Evolutionary conservation across 2,797 vertebrate genomes (phyloP).

Genomic region (Menidia menidia): DNA sequence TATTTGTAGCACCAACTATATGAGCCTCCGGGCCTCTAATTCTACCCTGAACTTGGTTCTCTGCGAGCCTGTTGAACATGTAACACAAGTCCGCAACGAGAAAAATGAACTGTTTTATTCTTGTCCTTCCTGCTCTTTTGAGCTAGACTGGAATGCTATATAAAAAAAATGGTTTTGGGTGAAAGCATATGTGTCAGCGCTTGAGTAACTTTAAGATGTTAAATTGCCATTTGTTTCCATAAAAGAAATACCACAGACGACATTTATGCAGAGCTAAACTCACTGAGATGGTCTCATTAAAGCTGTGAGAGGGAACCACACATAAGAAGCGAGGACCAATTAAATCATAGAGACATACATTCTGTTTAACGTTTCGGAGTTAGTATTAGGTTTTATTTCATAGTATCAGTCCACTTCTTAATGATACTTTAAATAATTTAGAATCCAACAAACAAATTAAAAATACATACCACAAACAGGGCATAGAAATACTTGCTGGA

Average conservation of each 20-base stretch:
- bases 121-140: constrained; percentile 9
- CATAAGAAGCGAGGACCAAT: neutral
- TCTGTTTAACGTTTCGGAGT: no score
- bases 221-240: constrained; percentile 1
- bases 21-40: constrained; percentile 43
- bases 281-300: neutral
- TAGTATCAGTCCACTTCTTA: no score
- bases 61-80: constrained; percentile 15
- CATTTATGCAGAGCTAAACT: neutral
- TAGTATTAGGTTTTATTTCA: no score
- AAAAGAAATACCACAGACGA: neutral
- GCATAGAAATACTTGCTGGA: no score
- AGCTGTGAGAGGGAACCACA: neutral
- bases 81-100: constrained; percentile 23
- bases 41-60: constrained; percentile 18
- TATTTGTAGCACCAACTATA: constrained; percentile 37
- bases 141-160: neutral
- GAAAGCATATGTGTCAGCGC: constrained; percentile 2
- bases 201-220: constrained; percentile 1
- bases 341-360: neutral
- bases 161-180: constrained; percentile 40
- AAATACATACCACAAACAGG: no score
- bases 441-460: no score
- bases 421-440: no score
- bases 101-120: constrained; percentile 20